Conservation (phyloP, 2,113 vertebrate species). For the Bambusicola thoracicus region DNA sequence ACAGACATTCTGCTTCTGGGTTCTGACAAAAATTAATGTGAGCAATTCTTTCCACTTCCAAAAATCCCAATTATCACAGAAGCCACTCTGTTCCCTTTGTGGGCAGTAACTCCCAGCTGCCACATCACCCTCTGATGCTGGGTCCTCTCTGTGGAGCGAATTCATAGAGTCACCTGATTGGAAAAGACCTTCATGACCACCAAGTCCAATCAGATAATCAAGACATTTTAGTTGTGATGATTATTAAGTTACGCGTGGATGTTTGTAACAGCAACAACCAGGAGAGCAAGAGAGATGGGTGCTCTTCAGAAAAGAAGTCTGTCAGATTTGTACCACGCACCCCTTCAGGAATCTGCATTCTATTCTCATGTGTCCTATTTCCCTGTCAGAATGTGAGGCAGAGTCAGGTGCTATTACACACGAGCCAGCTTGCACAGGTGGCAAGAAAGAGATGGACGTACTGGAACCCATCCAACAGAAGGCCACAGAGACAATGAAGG, state of each 20-base stretch:
- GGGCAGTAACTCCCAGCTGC: not conserved
- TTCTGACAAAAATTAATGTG: not conserved
- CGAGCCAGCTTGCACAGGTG: not conserved
- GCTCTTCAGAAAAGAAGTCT: not conserved
- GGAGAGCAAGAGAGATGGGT: not conserved
- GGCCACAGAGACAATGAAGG: not conserved
- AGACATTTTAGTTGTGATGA: not conserved
- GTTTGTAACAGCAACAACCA: not conserved
- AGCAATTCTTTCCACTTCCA: not conserved
- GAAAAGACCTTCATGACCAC: not conserved
- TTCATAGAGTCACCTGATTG: not conserved
- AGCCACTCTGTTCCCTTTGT: not conserved
- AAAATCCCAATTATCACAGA: not conserved
- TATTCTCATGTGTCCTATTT: not conserved
- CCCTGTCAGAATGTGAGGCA: not conserved
- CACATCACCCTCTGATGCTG: not conserved
- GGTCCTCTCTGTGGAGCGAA: not conserved
- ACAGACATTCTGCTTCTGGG: not conserved
- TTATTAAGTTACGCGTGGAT: not conserved
- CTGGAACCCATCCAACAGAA: not conserved
- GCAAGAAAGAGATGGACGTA: not conserved
- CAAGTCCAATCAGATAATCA: not conserved
- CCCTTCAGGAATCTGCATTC: not conserved
- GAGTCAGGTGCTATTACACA: not conserved
- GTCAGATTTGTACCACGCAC: not conserved